Evolutionary conservation across 2,888 invertebrate genomes (phyloP).

Genomic region (Pegoplata infirma): DNA sequence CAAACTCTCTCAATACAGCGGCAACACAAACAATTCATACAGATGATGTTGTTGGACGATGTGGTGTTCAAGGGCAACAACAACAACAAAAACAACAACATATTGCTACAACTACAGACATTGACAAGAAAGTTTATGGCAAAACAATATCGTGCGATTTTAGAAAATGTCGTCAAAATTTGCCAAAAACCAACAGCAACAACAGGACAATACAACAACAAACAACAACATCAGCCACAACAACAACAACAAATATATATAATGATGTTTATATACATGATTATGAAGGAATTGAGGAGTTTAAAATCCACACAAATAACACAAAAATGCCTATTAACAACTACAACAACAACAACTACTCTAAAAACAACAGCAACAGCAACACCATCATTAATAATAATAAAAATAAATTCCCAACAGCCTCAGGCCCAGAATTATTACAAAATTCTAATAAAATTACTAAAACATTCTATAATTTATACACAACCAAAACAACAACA

Average conservation of each 20-base stretch:
- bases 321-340: slow-evolving; percentile 41
- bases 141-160: not conserved
- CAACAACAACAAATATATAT: slow-evolving; percentile 34
- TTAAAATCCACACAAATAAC: slow-evolving; percentile 48
- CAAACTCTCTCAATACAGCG: slow-evolving; percentile 6
- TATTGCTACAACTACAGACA: slow-evolving; percentile 17
- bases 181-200: slow-evolving; percentile 3
- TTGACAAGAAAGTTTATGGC: slow-evolving; percentile 14
- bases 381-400: slow-evolving; percentile 14
- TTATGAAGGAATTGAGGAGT: slow-evolving; percentile 58
- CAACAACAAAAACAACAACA: slow-evolving; percentile 6
- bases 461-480: slow-evolving; percentile 37
- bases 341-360: slow-evolving; percentile 13
- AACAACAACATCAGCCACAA: too few species aligned
- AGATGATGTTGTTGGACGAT: slow-evolving; percentile 48
- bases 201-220: slow-evolving; percentile 52
- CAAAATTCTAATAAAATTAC: slow-evolving; percentile 18
- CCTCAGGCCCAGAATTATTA: slow-evolving; percentile 36
- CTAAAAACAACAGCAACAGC: slow-evolving; percentile 50
- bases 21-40: slow-evolving; percentile 23
- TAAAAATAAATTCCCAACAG: slow-evolving; percentile 26
- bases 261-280: slow-evolving; percentile 37
- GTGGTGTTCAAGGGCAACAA: slow-evolving; percentile 30
- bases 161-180: slow-evolving; percentile 36
- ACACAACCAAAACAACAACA: slow-evolving; percentile 60